Base-by-base conservation (phyloP, 2,888 invertebrate species). In the Lycaena phlaeas region DNA sequence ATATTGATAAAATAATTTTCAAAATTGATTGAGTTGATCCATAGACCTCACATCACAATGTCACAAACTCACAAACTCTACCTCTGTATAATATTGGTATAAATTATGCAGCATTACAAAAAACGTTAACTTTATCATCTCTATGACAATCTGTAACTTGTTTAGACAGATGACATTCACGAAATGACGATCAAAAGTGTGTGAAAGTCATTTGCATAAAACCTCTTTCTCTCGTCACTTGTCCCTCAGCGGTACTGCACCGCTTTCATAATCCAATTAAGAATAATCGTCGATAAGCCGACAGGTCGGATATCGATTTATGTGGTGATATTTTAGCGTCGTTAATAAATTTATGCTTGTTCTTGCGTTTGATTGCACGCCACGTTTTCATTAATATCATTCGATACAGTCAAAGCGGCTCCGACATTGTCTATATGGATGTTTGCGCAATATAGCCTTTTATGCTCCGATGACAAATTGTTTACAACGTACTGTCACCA, bases 271-370 rank as follows among this genome's bases (percentile, higher is more conserved):
- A 82, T 82, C 84, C 82, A 84, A 84, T 82, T 84, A 84, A 77
- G 79, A 78, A 77, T 82, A 82, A 82, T 82, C 77, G 79, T 81
- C 82, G 81, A 76, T 81, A 79, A 82, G 81, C 74, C 79, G 82
- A 81, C 82, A 74, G 78, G 62, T 65, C 55, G 65, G 69, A 75
- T 78, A 69, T 70, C 77, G 76, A 84, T 84, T 82, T 82, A 84
- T 81, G 82, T 61, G 73, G 75, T 72, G 81, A 84, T 84, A 84
- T 84, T 82, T 84, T 72, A 81, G 71, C 64, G 74, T 81, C 68
- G 79, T 82, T 82, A 81, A 84, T 84, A 84, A 84, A 82, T 78
- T 79, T 73, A 77, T 79, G 75, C 84, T 84, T 74, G 79, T 82
- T 81, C 77, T 78, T 79, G 66, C 68, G 70, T 77, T 77, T 77